Conservation (phyloP, 2,888 invertebrate species). For the Drosophila macrospina region DNA sequence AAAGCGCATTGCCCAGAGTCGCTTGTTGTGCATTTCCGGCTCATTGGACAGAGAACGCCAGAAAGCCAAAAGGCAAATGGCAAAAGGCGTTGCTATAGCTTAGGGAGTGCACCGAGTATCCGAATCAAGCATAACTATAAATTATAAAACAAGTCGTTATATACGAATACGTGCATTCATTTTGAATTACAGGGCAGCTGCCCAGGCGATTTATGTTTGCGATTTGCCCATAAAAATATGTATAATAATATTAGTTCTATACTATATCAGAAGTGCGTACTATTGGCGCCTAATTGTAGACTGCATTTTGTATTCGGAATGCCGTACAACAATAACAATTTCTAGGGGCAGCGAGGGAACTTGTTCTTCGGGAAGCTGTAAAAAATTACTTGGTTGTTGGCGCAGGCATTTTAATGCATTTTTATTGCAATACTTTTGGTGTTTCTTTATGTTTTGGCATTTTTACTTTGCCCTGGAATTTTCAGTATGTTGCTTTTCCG, state of each 20-base stretch:
- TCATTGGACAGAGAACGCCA: conserved; percentile 57
- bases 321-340: not conserved
- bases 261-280: conserved; percentile 15
- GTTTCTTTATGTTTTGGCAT: conserved; percentile 59
- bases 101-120: conserved; percentile 28
- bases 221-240: conserved; percentile 66
- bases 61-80: conserved; percentile 54
- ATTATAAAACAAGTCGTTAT: conserved; percentile 63
- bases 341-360: not conserved
- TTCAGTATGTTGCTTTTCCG: conserved; percentile 31
- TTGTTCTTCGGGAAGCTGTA: conserved; percentile 1
- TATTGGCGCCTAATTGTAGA: conserved; percentile 62
- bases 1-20: conserved; percentile 69
- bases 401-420: conserved; percentile 72
- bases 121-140: conserved; percentile 65
- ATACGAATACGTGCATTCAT: conserved; percentile 40
- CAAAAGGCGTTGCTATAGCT: conserved; percentile 48
- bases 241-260: conserved; percentile 23
- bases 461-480: conserved; percentile 61
- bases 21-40: conserved; percentile 63
- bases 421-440: conserved; percentile 70
- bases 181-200: conserved; percentile 65
- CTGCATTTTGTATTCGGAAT: conserved; percentile 8
- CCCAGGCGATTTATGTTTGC: conserved; percentile 56
- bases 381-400: conserved; percentile 42